Conservation (phyloP, 2,888 invertebrate species). For the Cataglyphis altisquamis region DNA sequence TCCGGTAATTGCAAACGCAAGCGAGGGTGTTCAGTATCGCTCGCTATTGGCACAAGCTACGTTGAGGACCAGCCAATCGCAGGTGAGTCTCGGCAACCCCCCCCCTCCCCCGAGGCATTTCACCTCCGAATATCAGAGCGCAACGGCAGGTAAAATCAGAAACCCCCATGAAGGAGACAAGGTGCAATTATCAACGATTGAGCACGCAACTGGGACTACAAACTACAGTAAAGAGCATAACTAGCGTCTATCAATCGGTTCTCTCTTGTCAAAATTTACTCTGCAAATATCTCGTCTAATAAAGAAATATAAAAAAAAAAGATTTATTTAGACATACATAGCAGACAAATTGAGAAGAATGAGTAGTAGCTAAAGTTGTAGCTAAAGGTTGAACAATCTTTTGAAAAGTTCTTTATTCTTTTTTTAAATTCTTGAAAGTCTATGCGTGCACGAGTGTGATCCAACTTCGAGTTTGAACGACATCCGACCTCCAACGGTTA, state of each 20-base stretch:
- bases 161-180: slow-evolving; percentile 65
- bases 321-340: neutral
- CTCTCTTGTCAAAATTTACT: neutral
- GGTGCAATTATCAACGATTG: slow-evolving; percentile 32
- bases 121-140: slow-evolving; percentile 72
- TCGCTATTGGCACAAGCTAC: slow-evolving; percentile 80
- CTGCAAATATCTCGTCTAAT: neutral
- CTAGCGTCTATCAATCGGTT: neutral
- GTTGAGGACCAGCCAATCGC: slow-evolving; percentile 79
- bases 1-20: slow-evolving; percentile 77
- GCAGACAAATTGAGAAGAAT: neutral
- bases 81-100: slow-evolving; percentile 72
- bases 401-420: neutral
- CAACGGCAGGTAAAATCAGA: slow-evolving; percentile 77
- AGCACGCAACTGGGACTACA: neutral
- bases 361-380: neutral
- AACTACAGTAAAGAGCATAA: neutral
- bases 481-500: slow-evolving; percentile 83
- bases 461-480: slow-evolving; percentile 45
- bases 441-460: neutral
- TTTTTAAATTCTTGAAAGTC: neutral
- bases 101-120: slow-evolving; percentile 73
- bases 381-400: neutral
- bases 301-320: neutral
- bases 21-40: slow-evolving; percentile 74